Evolutionary conservation across 2,113 vertebrate species (phyloP).

Genomic region (Sterna hirundo): DNA sequence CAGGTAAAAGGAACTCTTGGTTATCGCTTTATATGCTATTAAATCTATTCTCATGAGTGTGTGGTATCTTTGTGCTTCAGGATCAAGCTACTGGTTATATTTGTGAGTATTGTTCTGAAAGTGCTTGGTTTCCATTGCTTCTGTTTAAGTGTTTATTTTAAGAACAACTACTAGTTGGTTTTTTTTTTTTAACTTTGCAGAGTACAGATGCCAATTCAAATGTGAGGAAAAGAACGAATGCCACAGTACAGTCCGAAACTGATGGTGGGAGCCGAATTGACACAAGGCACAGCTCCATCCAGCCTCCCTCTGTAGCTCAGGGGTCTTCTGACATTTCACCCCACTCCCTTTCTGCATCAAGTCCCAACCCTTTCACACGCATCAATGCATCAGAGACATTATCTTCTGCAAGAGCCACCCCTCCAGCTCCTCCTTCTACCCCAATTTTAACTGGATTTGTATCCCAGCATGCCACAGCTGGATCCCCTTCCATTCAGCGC

Average conservation of each 20-base stretch:
- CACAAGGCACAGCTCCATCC: conserved; percentile 76
- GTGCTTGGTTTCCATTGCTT: not conserved
- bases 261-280: conserved; percentile 78
- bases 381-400: conserved; percentile 80
- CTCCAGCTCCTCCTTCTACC: conserved; percentile 80
- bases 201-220: conserved; percentile 88
- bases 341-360: conserved; percentile 81
- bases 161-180: not conserved
- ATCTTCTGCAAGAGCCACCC: conserved; percentile 79
- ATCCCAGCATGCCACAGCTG: conserved; percentile 67
- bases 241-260: conserved; percentile 75
- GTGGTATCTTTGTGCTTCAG: not conserved
- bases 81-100: not conserved
- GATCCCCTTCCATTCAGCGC: conserved; percentile 80
- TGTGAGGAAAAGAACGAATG: conserved; percentile 90
- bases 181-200: conserved; percentile 68
- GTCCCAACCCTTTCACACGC: conserved; percentile 88
- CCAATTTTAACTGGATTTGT: conserved; percentile 78
- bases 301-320: conserved; percentile 68
- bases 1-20: not conserved
- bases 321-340: conserved; percentile 73
- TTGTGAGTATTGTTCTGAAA: not conserved
- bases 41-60: not conserved
- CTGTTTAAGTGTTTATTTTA: not conserved
- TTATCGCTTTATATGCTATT: not conserved